Conservation (phyloP, 2,113 vertebrate genomes). For the Kryptolebias marmoratus region DNA sequence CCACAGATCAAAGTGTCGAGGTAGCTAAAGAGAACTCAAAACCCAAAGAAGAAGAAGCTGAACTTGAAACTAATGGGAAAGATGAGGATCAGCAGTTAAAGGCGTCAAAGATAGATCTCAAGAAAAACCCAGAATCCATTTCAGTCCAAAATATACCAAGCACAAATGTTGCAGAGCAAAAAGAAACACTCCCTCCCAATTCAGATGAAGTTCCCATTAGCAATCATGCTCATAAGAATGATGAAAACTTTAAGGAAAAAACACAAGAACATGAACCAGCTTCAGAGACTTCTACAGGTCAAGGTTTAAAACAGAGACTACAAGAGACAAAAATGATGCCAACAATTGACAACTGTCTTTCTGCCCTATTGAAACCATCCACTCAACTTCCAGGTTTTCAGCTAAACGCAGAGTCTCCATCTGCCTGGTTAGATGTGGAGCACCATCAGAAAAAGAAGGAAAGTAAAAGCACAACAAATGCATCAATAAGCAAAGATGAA, state of each 20-base stretch:
- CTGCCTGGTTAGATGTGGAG: constrained; percentile 74
- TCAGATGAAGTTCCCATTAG: constrained; percentile 1
- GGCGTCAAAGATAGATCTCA: constrained; percentile 2
- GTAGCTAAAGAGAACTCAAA: background rate
- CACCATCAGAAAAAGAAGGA: constrained; percentile 59
- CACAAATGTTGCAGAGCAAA: constrained; percentile 15
- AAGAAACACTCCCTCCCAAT: background rate
- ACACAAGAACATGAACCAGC: background rate
- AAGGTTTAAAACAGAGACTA: constrained; percentile 12
- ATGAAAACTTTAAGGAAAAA: constrained; percentile 13
- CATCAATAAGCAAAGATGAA: constrained; percentile 81
- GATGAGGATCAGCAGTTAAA: constrained; percentile 8
- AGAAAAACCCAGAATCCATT: constrained; percentile 4
- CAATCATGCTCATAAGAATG: constrained; percentile 15
- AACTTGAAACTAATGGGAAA: background rate
- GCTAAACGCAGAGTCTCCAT: constrained; percentile 52
- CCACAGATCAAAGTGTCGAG: rapidly evolving
- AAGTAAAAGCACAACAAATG: constrained; percentile 61
- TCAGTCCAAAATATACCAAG: background rate
- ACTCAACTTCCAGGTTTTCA: constrained; percentile 43
- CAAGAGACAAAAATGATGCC: constrained; percentile 5
- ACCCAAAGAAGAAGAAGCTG: background rate
- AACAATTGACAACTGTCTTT: background rate
- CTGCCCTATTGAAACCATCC: constrained; percentile 33
- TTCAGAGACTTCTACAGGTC: background rate